These are phyloP conservation scores for Brachirus orientalis DNA, from an alignment of 2,113 vertebrate genomes.

Conservation along the genomic window DNA sequence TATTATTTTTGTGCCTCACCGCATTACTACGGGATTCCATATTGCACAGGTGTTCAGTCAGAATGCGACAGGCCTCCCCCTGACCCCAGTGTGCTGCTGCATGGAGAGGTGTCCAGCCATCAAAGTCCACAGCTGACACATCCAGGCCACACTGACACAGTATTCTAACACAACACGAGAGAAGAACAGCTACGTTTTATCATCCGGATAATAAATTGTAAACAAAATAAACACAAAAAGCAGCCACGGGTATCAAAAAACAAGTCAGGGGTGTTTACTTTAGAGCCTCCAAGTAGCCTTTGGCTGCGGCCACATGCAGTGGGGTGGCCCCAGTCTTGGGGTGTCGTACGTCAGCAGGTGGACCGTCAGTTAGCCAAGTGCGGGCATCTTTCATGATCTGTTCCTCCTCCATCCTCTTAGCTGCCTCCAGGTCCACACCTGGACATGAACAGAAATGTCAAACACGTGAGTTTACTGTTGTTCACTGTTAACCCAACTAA, in stretches of 20 bases:
- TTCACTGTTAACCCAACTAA: too few relatives aligned
- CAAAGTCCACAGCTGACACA: constrained; percentile 87
- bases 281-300: constrained; percentile 94
- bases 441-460: not conserved
- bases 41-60: constrained; percentile 92
- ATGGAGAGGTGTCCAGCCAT: constrained; percentile 95
- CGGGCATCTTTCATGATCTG: constrained; percentile 90
- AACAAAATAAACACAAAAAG: too few relatives aligned
- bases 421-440: constrained; percentile 91
- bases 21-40: constrained; percentile 93
- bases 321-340: constrained; percentile 90
- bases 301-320: constrained; percentile 93
- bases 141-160: constrained; percentile 92
- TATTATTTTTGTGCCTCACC: constrained; percentile 81
- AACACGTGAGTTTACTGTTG: not conserved
- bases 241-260: not conserved
- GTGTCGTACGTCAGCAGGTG: constrained; percentile 83
- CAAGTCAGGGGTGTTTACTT: constrained; percentile 78
- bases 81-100: constrained; percentile 96
- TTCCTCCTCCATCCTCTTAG: constrained; percentile 90
- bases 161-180: constrained; percentile 77
- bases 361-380: constrained; percentile 89
- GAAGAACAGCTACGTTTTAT: not conserved
- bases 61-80: constrained; percentile 89
- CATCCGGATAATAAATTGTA: too few relatives aligned